Conservation (phyloP, 2,113 vertebrate genomes). For the Colius striatus region DNA sequence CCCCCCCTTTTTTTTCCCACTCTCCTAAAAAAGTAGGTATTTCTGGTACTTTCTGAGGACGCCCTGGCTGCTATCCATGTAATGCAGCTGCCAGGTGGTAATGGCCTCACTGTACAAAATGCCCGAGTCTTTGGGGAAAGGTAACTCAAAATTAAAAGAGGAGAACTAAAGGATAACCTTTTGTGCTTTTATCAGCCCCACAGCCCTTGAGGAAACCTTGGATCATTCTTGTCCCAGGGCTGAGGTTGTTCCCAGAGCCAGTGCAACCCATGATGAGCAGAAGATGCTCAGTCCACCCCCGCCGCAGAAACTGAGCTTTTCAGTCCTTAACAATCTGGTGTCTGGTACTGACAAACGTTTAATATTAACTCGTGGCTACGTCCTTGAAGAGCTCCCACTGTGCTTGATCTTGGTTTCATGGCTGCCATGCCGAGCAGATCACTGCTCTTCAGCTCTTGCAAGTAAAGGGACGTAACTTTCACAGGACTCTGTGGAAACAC, state of each 20-base stretch:
- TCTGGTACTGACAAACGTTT: neutral
- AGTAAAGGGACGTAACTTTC: neutral
- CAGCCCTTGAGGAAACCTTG: neutral
- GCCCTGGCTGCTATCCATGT: neutral
- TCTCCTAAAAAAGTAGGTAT: neutral
- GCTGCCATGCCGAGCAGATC: accelerated
- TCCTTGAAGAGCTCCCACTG: neutral
- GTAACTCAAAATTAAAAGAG: neutral
- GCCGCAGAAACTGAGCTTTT: neutral
- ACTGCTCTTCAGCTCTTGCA: accelerated
- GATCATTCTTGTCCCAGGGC: neutral
- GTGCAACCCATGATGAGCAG: neutral
- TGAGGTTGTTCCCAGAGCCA: accelerated
- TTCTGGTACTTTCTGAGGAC: neutral
- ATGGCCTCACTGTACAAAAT: neutral
- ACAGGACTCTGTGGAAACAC: neutral
- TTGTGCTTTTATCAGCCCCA: neutral
- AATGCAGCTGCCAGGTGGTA: neutral
- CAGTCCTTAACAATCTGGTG: neutral
- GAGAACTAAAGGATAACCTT: neutral
- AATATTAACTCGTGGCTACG: accelerated
- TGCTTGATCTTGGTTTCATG: accelerated
- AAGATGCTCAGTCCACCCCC: neutral
- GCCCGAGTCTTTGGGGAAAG: neutral
- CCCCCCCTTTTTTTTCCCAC: neutral